These are phyloP conservation scores for Andricus grossulariae DNA, from an alignment of 1,140 invertebrate genomes.

Conservation along the genomic window DNA sequence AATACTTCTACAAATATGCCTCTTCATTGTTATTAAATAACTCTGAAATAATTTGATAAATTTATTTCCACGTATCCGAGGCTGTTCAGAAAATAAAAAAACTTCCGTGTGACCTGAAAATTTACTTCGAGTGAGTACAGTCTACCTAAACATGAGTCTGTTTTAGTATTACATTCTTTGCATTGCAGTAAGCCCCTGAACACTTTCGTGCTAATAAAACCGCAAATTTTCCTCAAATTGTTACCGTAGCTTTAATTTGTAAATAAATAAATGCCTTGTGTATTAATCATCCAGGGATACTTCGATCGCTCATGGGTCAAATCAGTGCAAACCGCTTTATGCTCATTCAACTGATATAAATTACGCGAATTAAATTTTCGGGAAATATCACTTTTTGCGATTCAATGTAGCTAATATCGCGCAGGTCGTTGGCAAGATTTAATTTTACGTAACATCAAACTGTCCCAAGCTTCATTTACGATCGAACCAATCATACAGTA, in stretches of 20 bases:
- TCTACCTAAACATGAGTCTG: too few relatives aligned
- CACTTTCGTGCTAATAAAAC: neutral
- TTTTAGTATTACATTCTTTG: too few relatives aligned
- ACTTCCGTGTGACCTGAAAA: too few relatives aligned
- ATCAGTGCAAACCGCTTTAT: neutral
- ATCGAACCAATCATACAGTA: neutral
- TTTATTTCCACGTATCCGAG: too few relatives aligned
- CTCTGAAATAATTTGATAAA: too few relatives aligned
- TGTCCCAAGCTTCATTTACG: neutral
- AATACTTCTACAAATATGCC: too few relatives aligned
- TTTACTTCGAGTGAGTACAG: too few relatives aligned
- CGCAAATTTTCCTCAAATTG: neutral
- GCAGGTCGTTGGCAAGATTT: neutral
- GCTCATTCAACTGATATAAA: neutral
- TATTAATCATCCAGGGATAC: neutral
- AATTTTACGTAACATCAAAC: slow-evolving; percentile 3
- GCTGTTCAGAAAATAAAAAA: too few relatives aligned
- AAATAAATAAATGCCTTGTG: neutral
- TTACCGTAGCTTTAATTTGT: neutral
- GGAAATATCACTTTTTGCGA: neutral
- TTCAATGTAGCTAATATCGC: neutral
- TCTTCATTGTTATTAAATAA: too few relatives aligned
- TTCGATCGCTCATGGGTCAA: neutral
- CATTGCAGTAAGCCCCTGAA: neutral
- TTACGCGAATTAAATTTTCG: neutral